Evolutionary conservation across 2,113 vertebrate genomes (phyloP).

Genomic region (Dromas ardeola): DNA sequence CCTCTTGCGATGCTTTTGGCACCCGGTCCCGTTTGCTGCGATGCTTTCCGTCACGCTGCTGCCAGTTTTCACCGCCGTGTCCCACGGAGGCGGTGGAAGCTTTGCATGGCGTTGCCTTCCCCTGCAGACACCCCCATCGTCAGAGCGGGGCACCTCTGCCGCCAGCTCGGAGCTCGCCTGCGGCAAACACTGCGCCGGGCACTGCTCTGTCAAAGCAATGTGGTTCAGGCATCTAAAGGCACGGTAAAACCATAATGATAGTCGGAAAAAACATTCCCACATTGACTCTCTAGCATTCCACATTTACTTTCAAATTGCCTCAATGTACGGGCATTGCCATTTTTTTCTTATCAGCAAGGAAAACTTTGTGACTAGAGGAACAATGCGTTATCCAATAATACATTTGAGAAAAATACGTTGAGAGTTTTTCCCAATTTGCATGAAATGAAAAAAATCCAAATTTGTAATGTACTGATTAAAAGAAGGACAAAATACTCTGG

Average conservation of each 20-base stretch:
- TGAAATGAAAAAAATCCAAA: not conserved
- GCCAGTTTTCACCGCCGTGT: rapidly evolving
- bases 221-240: not conserved
- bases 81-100: not conserved
- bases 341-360: not conserved
- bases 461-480: not conserved
- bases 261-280: rapidly evolving
- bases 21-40: not conserved
- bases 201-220: rapidly evolving
- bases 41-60: rapidly evolving
- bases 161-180: rapidly evolving
- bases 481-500: not conserved
- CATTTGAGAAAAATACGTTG: rapidly evolving
- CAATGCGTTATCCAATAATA: rapidly evolving
- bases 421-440: not conserved
- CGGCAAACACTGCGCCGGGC: rapidly evolving
- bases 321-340: rapidly evolving
- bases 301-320: no score
- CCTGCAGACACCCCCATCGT: rapidly evolving
- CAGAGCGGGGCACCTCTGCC: rapidly evolving
- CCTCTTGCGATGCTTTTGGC: not conserved
- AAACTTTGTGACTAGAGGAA: not conserved
- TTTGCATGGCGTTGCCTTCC: rapidly evolving
- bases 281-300: rapidly evolving
- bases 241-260: rapidly evolving